Percentiles rank a stretch among this genome's conserved stretches.
Conservation (phyloP, 2,888 invertebrate genomes). For the Thecocarcelia acutangulata region DNA sequence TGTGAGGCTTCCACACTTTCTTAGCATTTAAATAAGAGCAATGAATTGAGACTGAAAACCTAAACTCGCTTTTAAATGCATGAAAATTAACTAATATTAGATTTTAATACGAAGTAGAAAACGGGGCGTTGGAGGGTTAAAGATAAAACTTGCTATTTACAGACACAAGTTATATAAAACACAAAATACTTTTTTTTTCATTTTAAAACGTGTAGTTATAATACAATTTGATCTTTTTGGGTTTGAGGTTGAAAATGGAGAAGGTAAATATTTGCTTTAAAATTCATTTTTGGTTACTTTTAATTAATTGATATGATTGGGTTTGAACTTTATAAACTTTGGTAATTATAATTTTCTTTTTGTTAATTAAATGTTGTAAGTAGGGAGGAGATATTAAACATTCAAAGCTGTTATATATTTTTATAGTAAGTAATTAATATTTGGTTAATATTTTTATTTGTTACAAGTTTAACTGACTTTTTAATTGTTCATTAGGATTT, state of each 20-base stretch:
- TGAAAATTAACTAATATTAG: too few species aligned
- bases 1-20: too few species aligned
- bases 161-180: background rate
- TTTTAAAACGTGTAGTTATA: background rate
- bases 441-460: slow-evolving; percentile 10
- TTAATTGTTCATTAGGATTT: too few species aligned
- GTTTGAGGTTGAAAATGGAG: slow-evolving; percentile 26
- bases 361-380: slow-evolving; percentile 47
- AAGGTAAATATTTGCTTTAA: slow-evolving; percentile 46
- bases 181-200: background rate
- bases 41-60: too few species aligned
- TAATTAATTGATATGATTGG: slow-evolving; percentile 66
- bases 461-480: background rate
- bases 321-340: slow-evolving; percentile 65
- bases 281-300: slow-evolving; percentile 48
- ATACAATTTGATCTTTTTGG: slow-evolving; percentile 25
- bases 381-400: slow-evolving; percentile 53
- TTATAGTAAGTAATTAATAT: slow-evolving; percentile 13
- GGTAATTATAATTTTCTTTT: slow-evolving; percentile 21
- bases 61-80: too few species aligned
- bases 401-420: slow-evolving; percentile 58
- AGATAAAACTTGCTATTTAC: too few species aligned
- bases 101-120: too few species aligned
- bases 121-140: too few species aligned
- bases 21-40: too few species aligned